phyloP scores from a whole-genome alignment of 2,888 invertebrate genomes.

The Icerya purchasi region DNA sequence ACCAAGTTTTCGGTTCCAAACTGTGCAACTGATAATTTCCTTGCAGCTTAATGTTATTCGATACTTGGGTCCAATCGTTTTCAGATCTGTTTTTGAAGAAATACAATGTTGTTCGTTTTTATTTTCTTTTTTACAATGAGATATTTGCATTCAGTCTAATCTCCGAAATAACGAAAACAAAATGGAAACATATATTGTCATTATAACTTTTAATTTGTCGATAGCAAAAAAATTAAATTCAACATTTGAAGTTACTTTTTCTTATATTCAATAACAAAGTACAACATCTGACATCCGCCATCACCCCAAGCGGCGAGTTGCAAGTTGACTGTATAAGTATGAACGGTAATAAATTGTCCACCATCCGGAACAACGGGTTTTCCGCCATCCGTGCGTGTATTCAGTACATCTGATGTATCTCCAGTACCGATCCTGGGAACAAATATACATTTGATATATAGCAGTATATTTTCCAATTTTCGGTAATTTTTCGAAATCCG shows the following conservation, averaged over 20 bases:
- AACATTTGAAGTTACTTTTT: conserved; percentile 69
- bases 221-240: too few species aligned
- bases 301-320: conserved; percentile 85
- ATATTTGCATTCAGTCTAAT: too few species aligned
- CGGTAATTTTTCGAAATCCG: too few species aligned
- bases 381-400: conserved; percentile 75
- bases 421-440: conserved; percentile 63
- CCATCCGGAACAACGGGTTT: conserved; percentile 84
- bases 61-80: conserved; percentile 76
- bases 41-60: conserved; percentile 75
- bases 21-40: conserved; percentile 79
- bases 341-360: conserved; percentile 72
- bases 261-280: conserved; percentile 86
- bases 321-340: conserved; percentile 77
- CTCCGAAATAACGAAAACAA: too few species aligned
- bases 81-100: conserved; percentile 5
- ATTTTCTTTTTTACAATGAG: neutral
- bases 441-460: neutral
- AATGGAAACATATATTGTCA: too few species aligned
- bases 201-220: too few species aligned
- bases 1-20: conserved; percentile 83
- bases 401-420: conserved; percentile 69
- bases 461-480: too few species aligned
- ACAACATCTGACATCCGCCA: conserved; percentile 85
- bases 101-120: neutral